These are phyloP conservation scores for Brenthis hecate DNA, from an alignment of 2,888 invertebrate species.

Conservation along the genomic window DNA sequence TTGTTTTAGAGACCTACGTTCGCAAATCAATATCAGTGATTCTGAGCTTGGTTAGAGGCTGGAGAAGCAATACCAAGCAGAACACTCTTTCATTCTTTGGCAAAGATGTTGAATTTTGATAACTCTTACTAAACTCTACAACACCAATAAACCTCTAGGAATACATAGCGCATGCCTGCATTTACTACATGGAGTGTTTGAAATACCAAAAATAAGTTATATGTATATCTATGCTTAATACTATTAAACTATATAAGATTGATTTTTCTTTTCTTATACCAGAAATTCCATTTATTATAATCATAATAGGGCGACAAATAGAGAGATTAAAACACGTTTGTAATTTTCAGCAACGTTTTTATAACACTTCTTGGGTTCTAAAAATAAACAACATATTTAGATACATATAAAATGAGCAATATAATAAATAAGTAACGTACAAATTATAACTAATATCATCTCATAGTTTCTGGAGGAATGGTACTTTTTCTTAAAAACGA, in stretches of 20 bases:
- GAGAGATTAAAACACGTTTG: slow-evolving; percentile 24
- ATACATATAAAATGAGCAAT: slow-evolving; percentile 67
- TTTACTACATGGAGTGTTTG: too few species aligned
- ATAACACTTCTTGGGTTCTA: slow-evolving; percentile 58
- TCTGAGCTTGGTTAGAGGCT: slow-evolving; percentile 68
- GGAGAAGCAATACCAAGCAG: slow-evolving; percentile 70
- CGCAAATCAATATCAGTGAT: slow-evolving; percentile 59
- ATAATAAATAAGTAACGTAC: slow-evolving; percentile 79
- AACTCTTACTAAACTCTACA: not conserved
- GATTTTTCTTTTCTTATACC: too few species aligned
- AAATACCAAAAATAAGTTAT: too few species aligned
- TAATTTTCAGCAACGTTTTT: slow-evolving; percentile 58
- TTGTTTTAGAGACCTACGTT: slow-evolving; percentile 59
- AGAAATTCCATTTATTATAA: too few species aligned
- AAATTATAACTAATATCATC: slow-evolving; percentile 54
- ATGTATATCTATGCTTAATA: too few species aligned
- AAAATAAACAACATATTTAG: slow-evolving; percentile 68
- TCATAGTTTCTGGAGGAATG: slow-evolving; percentile 43
- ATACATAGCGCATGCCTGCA: too few species aligned
- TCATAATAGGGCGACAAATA: not conserved
- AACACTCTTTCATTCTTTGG: slow-evolving; percentile 74
- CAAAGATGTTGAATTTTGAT: slow-evolving; percentile 63
- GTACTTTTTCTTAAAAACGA: slow-evolving; percentile 58
- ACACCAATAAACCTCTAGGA: too few species aligned
- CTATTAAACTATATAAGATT: too few species aligned